These are phyloP conservation scores for Lytechinus pictus DNA, from an alignment of 35 echinoderm and acorn worm species.

Conservation along the genomic window DNA sequence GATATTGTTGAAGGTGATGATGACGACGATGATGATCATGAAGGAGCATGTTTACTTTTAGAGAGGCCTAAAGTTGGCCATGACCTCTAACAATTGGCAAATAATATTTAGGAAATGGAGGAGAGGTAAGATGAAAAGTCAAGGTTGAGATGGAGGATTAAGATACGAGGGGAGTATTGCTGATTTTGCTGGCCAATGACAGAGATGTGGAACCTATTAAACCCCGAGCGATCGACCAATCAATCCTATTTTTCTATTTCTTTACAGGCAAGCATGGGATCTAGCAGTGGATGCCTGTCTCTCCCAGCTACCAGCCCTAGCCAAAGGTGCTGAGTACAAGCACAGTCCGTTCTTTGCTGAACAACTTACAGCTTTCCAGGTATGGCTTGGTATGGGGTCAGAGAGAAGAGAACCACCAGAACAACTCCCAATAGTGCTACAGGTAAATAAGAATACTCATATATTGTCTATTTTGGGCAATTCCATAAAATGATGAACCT, in stretches of 20 bases:
- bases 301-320: slow-evolving; percentile 81
- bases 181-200: background rate
- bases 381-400: slow-evolving; percentile 90
- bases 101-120: too few species aligned
- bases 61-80: too few species aligned
- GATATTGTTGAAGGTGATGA: too few species aligned
- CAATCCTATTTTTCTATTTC: background rate
- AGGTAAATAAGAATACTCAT: slow-evolving; percentile 70
- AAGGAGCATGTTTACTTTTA: background rate
- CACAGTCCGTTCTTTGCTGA: slow-evolving; percentile 99
- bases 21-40: too few species aligned
- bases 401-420: slow-evolving; percentile 90
- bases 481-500: too few species aligned
- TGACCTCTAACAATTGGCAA: too few species aligned
- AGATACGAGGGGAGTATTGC: background rate
- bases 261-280: slow-evolving; percentile 98
- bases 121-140: too few species aligned
- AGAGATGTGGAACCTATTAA: background rate
- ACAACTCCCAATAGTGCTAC: slow-evolving; percentile 95
- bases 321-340: slow-evolving; percentile 85
- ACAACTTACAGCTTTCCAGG: slow-evolving; percentile 96
- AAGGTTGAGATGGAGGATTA: background rate
- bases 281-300: slow-evolving; percentile 93
- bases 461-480: too few species aligned
- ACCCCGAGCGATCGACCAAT: background rate